Base-by-base conservation (phyloP, 2,797 vertebrate genomes). In the Micrastur ruficollis region DNA sequence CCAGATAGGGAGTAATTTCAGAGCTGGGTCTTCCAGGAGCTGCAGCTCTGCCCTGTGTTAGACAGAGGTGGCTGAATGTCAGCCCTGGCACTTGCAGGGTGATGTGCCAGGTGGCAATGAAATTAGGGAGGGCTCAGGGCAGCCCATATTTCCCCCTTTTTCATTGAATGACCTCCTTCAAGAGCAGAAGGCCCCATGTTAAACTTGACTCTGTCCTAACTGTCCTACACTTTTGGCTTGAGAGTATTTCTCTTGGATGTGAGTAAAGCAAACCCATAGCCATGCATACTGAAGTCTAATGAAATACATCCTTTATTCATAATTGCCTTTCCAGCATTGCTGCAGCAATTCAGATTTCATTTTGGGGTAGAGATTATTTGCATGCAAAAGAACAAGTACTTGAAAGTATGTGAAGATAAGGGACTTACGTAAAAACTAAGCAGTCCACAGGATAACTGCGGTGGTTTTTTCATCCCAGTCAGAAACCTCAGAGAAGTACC, bases 371-470 rank as follows among this genome's bases (percentile, higher is more conserved):
- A 34, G 83, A 63, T 17, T 20, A 86, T 92, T 94, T 94, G 73
- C 47, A 92, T 80, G 74, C 34, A 80, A 92, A 92, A 94, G 88
- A 88, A 90, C 20, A 89, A 89, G 47, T 70, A 40, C 90, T 88
- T 95, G 68, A 86, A 93, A 92, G 90, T 59, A 82, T 25, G 14
- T 38, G 67, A 93, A 89, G 88, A 92, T 94, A 93, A 93, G 82
- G 86, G 63, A 66, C 65, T 95, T 72, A 58, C 0, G 6, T 63
- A 86, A 95, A 96, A 96, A 68, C 73, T 55, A 81, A 88, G 52
- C 18, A 2, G 31, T 47, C 34, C 61, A 0, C 49, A 62, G 71
- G 67, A 90, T 89, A 82, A 89, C 67, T 50, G 58, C 3, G 1
- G 44, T 50, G 59, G 59, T 38, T 95, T 73, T 88, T 67, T 16